These are phyloP conservation scores for Listronotus bonariensis DNA, from an alignment of 1,140 invertebrate species.

Conservation along the genomic window DNA sequence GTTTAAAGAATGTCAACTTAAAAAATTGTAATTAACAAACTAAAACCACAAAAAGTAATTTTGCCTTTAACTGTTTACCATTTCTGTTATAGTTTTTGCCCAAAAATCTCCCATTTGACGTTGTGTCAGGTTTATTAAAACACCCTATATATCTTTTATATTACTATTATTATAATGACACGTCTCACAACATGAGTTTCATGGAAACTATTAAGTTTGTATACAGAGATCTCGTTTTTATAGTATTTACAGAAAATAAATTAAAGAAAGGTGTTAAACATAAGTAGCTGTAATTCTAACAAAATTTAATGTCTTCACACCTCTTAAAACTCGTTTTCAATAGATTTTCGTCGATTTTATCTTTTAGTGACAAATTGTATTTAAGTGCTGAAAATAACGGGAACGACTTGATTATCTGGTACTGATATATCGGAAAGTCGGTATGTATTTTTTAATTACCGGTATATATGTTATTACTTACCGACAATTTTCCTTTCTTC, in stretches of 20 bases:
- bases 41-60: too few relatives aligned
- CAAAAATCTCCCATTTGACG: too few relatives aligned
- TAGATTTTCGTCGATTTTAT: conserved; percentile 15
- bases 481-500: background rate
- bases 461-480: background rate
- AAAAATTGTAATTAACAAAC: too few relatives aligned
- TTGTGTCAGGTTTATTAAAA: too few relatives aligned
- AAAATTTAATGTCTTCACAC: conserved; percentile 9
- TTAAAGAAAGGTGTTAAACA: conserved; percentile 16
- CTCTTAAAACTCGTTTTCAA: conserved; percentile 14
- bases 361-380: conserved; percentile 13
- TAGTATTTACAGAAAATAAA: conserved; percentile 17
- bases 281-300: conserved; percentile 14
- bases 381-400: conserved; percentile 15
- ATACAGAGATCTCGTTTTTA: conserved; percentile 4
- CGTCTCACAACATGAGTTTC: too few relatives aligned
- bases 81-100: too few relatives aligned
- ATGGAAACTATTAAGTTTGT: background rate
- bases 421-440: conserved; percentile 13
- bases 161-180: too few relatives aligned
- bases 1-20: too few relatives aligned
- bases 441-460: conserved; percentile 9
- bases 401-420: conserved; percentile 11
- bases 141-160: too few relatives aligned
- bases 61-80: too few relatives aligned